Evolutionary conservation across 2,113 vertebrate species (phyloP), one percentile per base, ranked within the genome.

Genomic region (Syngnathus floridae): DNA sequence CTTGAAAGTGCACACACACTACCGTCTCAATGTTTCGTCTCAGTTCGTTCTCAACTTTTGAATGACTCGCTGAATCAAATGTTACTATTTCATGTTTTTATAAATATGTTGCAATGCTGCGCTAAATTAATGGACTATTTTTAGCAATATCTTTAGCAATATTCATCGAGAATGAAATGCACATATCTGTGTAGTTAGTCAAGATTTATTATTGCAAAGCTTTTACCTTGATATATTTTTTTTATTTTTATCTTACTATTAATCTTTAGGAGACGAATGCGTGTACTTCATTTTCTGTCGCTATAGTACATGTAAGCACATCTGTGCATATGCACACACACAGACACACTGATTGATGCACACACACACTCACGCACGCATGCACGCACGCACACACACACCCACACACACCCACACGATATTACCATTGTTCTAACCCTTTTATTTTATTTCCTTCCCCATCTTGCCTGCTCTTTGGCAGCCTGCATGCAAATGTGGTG

Each of bases 381-480:
- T 31, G 17, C 61, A 17, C 45, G 1, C 45, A 46, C 45, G 16
- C 45, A 46, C 45, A 46, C 45, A 57, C 70, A 65, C 67, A 66
- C 70, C 58, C 22, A 41, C 72, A 65, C 62, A 67, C 67, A 61
- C 59, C 73, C 71, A 82, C 38, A 65, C 76, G 69, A 84, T 78
- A 88, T 88, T 86, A 88, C 84, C 79, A 89, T 90, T 87, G 87
- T 89, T 88, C 80, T 86, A 88, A 86, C 87, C 82, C 84, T 86
- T 91, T 87, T 87, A 84, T 89, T 89, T 87, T 84, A 88, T 86
- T 84, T 86, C 73, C 78, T 76, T 88, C 82, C 77, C 80, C 72
- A 82, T 84, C 67, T 71, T 87, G 77, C 66, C 66, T 78, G 81
- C 78, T 86, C 82, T 86, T 88, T 90, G 87, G 86, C 85, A 89